These are phyloP conservation scores for Drosophila demipolita DNA, from an alignment of 2,888 invertebrate species.

Conservation along the genomic window DNA sequence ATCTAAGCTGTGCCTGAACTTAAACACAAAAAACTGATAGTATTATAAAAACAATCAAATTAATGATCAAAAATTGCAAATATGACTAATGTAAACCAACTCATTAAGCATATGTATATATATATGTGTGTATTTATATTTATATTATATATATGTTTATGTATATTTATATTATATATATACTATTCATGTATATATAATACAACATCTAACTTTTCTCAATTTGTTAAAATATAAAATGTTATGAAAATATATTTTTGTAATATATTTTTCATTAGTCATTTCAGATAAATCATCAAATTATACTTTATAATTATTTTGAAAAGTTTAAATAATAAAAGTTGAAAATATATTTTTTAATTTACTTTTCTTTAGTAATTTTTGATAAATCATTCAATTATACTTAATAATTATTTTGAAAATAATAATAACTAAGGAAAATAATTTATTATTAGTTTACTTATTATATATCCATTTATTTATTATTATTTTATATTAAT, in stretches of 20 bases:
- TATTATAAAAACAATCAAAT: background rate
- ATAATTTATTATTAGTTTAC: background rate
- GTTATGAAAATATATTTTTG: background rate
- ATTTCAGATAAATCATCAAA: background rate
- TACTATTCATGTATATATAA: background rate
- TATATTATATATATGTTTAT: background rate
- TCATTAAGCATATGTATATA: background rate
- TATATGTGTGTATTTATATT: background rate
- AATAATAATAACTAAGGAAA: background rate
- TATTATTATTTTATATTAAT: background rate
- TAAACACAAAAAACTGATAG: background rate
- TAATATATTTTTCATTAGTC: background rate
- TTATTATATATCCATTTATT: background rate
- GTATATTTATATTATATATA: background rate
- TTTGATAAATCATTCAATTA: background rate
- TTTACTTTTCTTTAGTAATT: background rate
- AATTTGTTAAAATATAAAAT: background rate
- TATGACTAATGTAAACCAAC: background rate
- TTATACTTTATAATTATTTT: background rate
- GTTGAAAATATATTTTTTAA: background rate
- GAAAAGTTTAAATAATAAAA: background rate
- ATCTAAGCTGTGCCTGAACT: background rate
- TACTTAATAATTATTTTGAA: background rate
- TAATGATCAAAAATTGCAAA: background rate
- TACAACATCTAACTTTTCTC: background rate